A percentile compares a stretch with the other conserved stretches of the same genome.
phyloP scores from a whole-genome alignment of 37 sponge, comb jelly and placozoan species.

The Ianthella basta region DNA sequence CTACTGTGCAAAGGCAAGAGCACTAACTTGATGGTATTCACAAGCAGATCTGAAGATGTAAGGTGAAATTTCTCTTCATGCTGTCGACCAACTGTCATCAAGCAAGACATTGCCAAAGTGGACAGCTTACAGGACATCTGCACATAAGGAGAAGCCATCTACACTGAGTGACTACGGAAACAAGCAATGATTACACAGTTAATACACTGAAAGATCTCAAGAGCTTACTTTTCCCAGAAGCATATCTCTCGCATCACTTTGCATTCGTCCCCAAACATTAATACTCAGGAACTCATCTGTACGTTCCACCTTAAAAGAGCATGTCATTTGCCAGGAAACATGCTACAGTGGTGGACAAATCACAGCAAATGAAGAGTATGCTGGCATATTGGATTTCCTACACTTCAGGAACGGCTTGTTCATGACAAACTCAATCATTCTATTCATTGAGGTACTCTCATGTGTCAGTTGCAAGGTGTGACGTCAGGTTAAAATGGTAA shows the following conservation, averaged over 20 bases:
- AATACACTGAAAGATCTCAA: background rate
- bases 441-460: too few species aligned
- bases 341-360: background rate
- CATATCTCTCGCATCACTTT: background rate
- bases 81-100: background rate
- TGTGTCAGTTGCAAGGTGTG: too few species aligned
- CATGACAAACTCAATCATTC: too few species aligned
- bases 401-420: too few species aligned
- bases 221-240: background rate
- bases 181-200: too few species aligned
- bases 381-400: too few species aligned
- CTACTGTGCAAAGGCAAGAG: too few species aligned
- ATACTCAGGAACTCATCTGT: background rate
- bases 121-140: slow-evolving; percentile 1
- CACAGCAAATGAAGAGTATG: too few species aligned
- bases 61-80: slow-evolving; percentile 8
- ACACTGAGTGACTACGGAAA: too few species aligned
- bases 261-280: background rate
- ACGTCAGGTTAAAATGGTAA: too few species aligned
- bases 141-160: background rate
- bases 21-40: too few species aligned
- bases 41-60: background rate
- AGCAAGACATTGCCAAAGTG: background rate
- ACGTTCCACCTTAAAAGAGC: background rate
- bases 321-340: background rate